A percentile compares a stretch with the other conserved stretches of the same genome.
Evolutionary conservation across 2,113 vertebrate species (phyloP).

Genomic region (Lota lota): DNA sequence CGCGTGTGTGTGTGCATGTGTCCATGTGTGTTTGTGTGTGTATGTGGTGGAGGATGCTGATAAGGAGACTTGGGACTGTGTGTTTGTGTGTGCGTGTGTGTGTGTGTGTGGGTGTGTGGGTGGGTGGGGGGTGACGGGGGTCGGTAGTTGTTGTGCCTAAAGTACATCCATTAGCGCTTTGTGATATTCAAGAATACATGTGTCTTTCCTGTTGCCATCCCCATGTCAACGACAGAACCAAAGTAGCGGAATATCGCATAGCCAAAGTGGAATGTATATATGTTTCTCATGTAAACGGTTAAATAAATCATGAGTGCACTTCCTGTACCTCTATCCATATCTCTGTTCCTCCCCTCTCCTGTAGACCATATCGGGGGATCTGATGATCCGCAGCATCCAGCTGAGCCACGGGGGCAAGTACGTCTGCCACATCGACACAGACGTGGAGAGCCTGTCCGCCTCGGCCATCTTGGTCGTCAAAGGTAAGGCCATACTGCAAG

Average conservation of each 20-base stretch:
- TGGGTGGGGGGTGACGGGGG: constrained; percentile 12
- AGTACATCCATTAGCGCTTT: constrained; percentile 57
- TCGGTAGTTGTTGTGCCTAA: constrained; percentile 30
- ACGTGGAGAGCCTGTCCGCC: constrained; percentile 87
- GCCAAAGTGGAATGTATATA: too few species aligned
- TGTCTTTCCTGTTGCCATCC: constrained; percentile 34
- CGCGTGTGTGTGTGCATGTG: constrained; percentile 35
- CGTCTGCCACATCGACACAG: constrained; percentile 85
- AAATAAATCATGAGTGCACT: too few species aligned
- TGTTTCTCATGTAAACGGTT: too few species aligned
- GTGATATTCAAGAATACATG: constrained; percentile 44
- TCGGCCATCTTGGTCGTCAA: constrained; percentile 87
- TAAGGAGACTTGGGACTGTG: background rate
- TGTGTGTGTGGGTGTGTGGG: too few species aligned
- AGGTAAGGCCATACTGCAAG: constrained; percentile 71
- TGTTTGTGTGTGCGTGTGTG: too few species aligned
- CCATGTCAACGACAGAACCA: constrained; percentile 31
- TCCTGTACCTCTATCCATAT: background rate
- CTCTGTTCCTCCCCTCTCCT: constrained; percentile 19
- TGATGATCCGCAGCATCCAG: constrained; percentile 96
- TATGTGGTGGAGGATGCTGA: constrained; percentile 22
- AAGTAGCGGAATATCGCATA: background rate
- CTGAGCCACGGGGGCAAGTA: constrained; percentile 89
- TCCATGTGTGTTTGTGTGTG: constrained; percentile 22
- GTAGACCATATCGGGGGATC: constrained; percentile 85